Base-by-base conservation (phyloP, 1,140 invertebrate species). In the Brachionus manjavacas region DNA sequence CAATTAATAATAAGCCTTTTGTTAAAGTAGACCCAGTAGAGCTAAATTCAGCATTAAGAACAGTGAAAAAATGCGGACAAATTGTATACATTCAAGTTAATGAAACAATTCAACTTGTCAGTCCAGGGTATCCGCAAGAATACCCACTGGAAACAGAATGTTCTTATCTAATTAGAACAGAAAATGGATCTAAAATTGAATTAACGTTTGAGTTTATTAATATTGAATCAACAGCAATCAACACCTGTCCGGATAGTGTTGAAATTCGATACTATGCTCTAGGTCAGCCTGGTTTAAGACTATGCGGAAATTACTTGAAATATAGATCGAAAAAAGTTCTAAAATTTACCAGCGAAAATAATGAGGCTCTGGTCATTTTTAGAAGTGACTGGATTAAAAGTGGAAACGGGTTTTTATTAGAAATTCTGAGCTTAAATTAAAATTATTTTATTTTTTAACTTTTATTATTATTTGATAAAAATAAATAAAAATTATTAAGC, bases 351-450 rank as follows among this genome's bases (percentile, higher is more conserved):
- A 49, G 41, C 25, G 43, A 49, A n/a, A 49, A 25, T 12, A 49
- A 76, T 49, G 23, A 20, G 11, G 41, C 31, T 12, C n/a, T 76
- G 41, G 7, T 76, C 12, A 49, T 76, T 9, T 76, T 76, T 76
- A 76, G 72, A 76, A 76, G 72, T 76, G 72, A 76, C 25, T 76
- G 72, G 72, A 49, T 76, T 14, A 76, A 76, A 4, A 46, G 12
- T 72, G 35, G 39, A 16, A 41, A 41, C 7, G 68, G 68, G 41
- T 72, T 72, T 39, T 72, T 72, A 11, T 6, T 72, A 11, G 46
- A 72, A 72, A 41, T 60, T 60, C 25, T 20, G 20, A 60, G 16
- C 31, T 7, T 7, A 35, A 35, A 7, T 35, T 35, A 35, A 35
- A 35, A 6, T 35, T 35, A 6, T 35, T 35, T 35, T 35, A 7